These are phyloP conservation scores for Corapipo altera DNA, from an alignment of 2,113 vertebrate species.

Conservation along the genomic window DNA sequence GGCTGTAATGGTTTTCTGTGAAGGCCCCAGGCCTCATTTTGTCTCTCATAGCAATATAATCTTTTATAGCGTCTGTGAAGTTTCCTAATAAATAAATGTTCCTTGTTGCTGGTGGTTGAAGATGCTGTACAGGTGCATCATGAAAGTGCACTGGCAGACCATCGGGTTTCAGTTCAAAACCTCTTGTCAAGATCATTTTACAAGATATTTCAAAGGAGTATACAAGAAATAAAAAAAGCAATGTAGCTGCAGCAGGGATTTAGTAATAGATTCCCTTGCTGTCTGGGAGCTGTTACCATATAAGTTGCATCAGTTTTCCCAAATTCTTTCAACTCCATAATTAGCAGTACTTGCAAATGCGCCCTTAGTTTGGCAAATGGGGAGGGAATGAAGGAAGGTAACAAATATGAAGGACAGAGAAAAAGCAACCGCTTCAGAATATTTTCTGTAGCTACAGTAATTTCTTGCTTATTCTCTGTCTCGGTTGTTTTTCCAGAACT, in stretches of 20 bases:
- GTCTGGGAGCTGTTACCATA: conserved; percentile 1
- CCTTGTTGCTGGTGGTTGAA: conserved; percentile 57
- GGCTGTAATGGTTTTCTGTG: conserved; percentile 30
- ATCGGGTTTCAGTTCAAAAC: conserved; percentile 12
- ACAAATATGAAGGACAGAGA: background rate
- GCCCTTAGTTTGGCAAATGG: background rate
- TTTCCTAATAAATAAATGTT: conserved; percentile 61
- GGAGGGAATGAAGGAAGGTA: background rate
- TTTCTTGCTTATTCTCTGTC: background rate
- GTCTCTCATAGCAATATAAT: conserved; percentile 64
- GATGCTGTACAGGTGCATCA: conserved; percentile 64
- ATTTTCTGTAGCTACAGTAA: background rate
- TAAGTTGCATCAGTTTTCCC: conserved; percentile 15
- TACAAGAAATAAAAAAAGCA: conserved; percentile 20
- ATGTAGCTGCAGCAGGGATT: background rate
- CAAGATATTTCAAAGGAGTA: conserved; percentile 54
- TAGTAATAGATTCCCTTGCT: conserved; percentile 3
- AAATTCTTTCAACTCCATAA: background rate
- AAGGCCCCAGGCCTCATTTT: conserved; percentile 37
- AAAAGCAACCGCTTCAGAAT: background rate
- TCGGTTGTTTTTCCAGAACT: background rate
- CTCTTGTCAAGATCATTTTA: conserved; percentile 63
- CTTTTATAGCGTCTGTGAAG: conserved; percentile 65
- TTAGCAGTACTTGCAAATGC: background rate
- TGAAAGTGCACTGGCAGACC: conserved; percentile 56